Conservation (phyloP, 2,113 vertebrate genomes). For the Passer domesticus region DNA sequence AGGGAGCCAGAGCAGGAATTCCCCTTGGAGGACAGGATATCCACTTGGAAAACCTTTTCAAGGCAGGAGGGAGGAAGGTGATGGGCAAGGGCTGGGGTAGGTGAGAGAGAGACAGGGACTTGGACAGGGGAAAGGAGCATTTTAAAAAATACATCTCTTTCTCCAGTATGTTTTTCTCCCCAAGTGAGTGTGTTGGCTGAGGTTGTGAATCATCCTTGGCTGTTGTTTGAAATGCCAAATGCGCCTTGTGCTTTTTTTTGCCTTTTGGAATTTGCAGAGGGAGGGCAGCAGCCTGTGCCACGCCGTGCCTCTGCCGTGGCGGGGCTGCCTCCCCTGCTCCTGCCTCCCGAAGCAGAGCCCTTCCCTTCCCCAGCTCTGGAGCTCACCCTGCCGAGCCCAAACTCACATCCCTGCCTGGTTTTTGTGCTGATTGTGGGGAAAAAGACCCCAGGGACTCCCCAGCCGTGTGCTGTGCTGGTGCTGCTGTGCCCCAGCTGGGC, state of each 20-base stretch:
- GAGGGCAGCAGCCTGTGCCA: neutral
- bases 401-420: accelerated
- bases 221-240: neutral
- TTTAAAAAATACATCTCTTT: neutral
- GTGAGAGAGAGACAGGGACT: accelerated
- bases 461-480: accelerated
- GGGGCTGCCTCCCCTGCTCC: neutral
- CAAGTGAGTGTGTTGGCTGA: neutral
- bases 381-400: neutral
- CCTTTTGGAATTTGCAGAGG: neutral
- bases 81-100: neutral
- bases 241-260: neutral
- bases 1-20: neutral
- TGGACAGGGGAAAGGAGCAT: neutral
- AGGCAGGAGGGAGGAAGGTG: accelerated
- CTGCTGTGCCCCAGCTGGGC: neutral
- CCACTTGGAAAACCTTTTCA: neutral
- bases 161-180: neutral
- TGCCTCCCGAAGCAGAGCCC: accelerated
- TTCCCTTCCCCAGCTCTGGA: accelerated
- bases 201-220: constrained; percentile 26
- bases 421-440: accelerated
- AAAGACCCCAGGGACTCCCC: accelerated
- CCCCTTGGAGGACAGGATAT: accelerated
- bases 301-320: accelerated